A percentile compares a stretch with the other conserved stretches of the same genome.
These are phyloP conservation scores for Eugnorisma glareosa DNA, from an alignment of 2,888 invertebrate genomes.

Conservation along the genomic window DNA sequence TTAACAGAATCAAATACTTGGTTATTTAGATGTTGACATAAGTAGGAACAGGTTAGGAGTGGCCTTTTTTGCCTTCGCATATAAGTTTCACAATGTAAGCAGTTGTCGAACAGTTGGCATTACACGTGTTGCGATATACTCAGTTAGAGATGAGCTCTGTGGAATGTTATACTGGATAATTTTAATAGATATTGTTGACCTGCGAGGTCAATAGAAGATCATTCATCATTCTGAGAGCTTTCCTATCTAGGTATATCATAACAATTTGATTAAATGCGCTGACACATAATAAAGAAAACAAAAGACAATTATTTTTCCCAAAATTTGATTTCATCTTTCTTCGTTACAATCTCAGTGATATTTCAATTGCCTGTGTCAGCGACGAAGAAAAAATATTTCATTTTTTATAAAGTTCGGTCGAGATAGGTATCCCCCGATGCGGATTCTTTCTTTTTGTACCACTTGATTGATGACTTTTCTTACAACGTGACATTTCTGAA, in stretches of 20 bases:
- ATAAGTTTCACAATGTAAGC: constrained; percentile 71
- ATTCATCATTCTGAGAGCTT: constrained; percentile 23
- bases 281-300: constrained; percentile 14
- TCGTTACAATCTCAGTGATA: constrained; percentile 71
- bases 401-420: constrained; percentile 78
- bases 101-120: constrained; percentile 56
- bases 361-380: constrained; percentile 80
- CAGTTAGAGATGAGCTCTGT: constrained; percentile 59
- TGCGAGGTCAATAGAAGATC: constrained; percentile 30
- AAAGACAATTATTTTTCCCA: constrained; percentile 47
- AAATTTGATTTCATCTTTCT: constrained; percentile 63
- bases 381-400: constrained; percentile 71
- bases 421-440: constrained; percentile 78
- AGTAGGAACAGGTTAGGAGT: constrained; percentile 60
- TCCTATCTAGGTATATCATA: constrained; percentile 33
- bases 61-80: constrained; percentile 69
- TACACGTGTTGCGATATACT: constrained; percentile 65
- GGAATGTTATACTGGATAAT: constrained; percentile 45
- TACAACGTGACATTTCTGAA: constrained; percentile 79
- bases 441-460: constrained; percentile 81
- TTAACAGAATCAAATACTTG: constrained; percentile 45
- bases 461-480: constrained; percentile 86
- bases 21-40: constrained; percentile 64
- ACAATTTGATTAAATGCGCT: not conserved
- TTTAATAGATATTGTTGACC: constrained; percentile 47